phyloP scores from a whole-genome alignment of 2,797 vertebrate species.

The Amniataba percoides region DNA sequence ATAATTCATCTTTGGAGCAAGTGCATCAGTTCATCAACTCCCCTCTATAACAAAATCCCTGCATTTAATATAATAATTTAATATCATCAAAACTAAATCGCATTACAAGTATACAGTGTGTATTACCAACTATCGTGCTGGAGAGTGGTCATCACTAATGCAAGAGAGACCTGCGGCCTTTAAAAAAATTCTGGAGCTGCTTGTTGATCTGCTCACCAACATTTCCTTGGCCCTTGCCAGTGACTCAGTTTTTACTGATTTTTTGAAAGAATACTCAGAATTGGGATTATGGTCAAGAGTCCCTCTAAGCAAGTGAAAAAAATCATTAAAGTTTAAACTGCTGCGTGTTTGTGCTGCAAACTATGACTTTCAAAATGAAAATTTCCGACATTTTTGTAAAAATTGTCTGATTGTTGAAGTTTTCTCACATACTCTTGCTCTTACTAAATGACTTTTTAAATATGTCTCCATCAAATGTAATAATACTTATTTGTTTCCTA shows the following conservation, averaged over 20 bases:
- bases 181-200: too few species aligned
- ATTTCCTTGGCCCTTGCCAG: too few species aligned
- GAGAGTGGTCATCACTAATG: background rate
- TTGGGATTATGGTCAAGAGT: background rate
- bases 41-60: conserved; percentile 7
- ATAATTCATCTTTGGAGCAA: conserved; percentile 29
- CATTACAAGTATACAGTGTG: background rate
- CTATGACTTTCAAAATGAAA: background rate
- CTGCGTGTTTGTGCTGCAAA: background rate
- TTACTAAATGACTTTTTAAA: too few species aligned
- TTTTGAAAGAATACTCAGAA: too few species aligned
- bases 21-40: conserved; percentile 23
- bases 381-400: too few species aligned
- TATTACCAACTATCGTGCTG: background rate
- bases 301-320: background rate
- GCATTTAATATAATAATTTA: background rate
- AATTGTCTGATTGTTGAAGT: too few species aligned
- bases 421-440: background rate
- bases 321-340: background rate
- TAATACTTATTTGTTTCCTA: background rate
- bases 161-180: background rate
- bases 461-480: background rate
- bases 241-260: too few species aligned
- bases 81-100: conserved; percentile 18
- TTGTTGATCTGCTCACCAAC: too few species aligned